Base-by-base conservation (phyloP, 1,140 invertebrate genomes). In the Drosophila rufa region DNA sequence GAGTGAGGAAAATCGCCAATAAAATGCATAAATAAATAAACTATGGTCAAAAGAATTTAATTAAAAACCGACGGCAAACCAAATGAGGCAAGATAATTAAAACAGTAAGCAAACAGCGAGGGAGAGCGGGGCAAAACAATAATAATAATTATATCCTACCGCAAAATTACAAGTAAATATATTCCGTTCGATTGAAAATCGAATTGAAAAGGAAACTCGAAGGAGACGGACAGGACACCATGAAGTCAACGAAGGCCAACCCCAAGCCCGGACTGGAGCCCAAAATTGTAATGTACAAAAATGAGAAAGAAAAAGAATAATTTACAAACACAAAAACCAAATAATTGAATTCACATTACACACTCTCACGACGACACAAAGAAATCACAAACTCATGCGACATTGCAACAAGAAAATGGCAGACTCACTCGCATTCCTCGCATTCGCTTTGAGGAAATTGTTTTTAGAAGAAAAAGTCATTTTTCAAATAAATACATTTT, bases 261-360 rank as follows among this genome's bases (percentile, higher is more conserved):
- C 61, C 43, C 70, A 86, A 86, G 77, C 56, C 82, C 51, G 82
- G 55, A 75, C 74, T 90, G 84, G 84, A 89, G 53, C 81, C 85
- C 14, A 89, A 89, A 89, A 89, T 89, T 89, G 84, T 89, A 89
- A 89, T 90, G 84, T 89, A 89, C 85, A 79, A 78, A 69, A 47
- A 46, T 8, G 30, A 33, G 30, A 58, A 25, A 75, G 40, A 82
- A 33, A 70, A 48, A 47, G 50, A 46, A n/a, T 11, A 42, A 67
- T 67, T 67, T 67, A 15, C 40, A 64, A 53, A 53, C 30, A 15
- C 22, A 48, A 15, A 48, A 48, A 15, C 15, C 11, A 53, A 67
- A 58, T 70, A 76, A 69, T 70, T 76, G 73, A 58, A 75, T 57
- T 46, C 73, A 75, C 36, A 75, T 59, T 53, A 45, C 38, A 77